Base-by-base conservation (phyloP, 2,113 vertebrate genomes). In the Strigops habroptila region DNA sequence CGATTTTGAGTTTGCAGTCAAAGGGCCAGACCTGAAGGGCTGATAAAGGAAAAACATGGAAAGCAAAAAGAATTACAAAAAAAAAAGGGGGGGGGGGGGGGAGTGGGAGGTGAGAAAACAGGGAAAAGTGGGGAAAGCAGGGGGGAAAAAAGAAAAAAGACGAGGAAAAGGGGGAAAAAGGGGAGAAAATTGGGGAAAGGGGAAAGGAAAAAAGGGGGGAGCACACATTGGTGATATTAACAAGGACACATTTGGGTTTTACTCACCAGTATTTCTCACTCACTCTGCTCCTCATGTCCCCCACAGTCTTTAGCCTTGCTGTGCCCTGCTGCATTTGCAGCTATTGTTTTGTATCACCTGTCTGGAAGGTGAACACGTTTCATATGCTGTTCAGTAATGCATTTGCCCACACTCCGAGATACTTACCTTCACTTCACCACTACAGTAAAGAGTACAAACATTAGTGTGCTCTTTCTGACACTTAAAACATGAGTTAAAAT, bases 331-430 rank as follows among this genome's bases (percentile, higher is more conserved):
- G 41, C 18, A 10, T 10, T 41, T 27, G 48, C 23, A 55, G 55
- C 55, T 6, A 35, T 9, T 24, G 39, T 48, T 48, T 62, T 21
- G 4, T 41, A 19, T 30, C 28, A 18, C 14, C 28, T 10, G 11
- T 10, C 7, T 37, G 52, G 69, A 46, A n/a, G 28, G 0, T 15
- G 33, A 74, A 30, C 8, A n/a, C 0, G 0, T 53, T 75, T 41
- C 57, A 23, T 6, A 2, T 2, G 35, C 21, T 35, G 39, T 13
- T 10, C 12, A 52, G 15, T 35, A 31, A 23, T 11, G 31, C 13
- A 28, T 53, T 68, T 62, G 48, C 46, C 39, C 25, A 5, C 10
- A 2, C 7, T 55, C 6, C 9, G 69, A 62, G 63, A 68, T 14
- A 14, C 41, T 41, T 21, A 10, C 18, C 60, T 23, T 43, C 12